Percentiles rank a stretch among this genome's conserved stretches.
These are phyloP conservation scores for Cyanoderma ruficeps DNA, from an alignment of 2,113 vertebrate species.

Conservation along the genomic window DNA sequence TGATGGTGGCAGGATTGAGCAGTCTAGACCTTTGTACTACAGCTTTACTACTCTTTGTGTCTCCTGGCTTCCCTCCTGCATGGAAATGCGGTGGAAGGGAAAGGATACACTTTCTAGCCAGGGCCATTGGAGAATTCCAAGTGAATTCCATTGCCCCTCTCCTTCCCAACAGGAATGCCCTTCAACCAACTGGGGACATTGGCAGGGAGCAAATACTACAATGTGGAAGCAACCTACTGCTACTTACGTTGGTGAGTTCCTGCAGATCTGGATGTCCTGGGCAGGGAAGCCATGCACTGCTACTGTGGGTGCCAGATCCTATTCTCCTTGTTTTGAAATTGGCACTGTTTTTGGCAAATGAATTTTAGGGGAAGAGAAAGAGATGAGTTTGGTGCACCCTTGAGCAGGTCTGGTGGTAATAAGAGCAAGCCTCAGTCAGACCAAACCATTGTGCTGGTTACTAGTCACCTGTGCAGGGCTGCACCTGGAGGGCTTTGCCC, in stretches of 20 bases:
- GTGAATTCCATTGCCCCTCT: not conserved
- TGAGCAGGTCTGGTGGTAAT: not conserved
- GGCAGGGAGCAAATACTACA: constrained; percentile 96
- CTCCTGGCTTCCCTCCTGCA: not conserved
- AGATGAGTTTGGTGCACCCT: not conserved
- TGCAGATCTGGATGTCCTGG: not conserved
- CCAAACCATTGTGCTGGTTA: fast-evolving
- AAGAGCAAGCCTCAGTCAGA: fast-evolving
- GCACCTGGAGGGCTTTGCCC: not conserved
- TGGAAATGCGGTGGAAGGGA: not conserved
- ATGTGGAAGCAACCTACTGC: constrained; percentile 95
- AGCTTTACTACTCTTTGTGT: not conserved
- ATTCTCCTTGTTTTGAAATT: not conserved
- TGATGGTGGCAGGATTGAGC: not conserved
- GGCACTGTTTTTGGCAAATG: not conserved
- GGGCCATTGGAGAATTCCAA: not conserved
- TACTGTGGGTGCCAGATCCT: not conserved
- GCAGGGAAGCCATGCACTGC: too few species aligned
- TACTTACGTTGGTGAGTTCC: constrained; percentile 94
- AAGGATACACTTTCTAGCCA: not conserved
- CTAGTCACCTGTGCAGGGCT: not conserved
- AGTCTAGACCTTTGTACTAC: not conserved
- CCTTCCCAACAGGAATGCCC: constrained; percentile 85
- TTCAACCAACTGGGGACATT: constrained; percentile 96
- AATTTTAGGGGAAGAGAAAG: not conserved